A percentile compares a stretch with the other conserved stretches of the same genome.
These are phyloP conservation scores for Reticulitermes speratus DNA, from an alignment of 1,140 invertebrate genomes.

Conservation along the genomic window DNA sequence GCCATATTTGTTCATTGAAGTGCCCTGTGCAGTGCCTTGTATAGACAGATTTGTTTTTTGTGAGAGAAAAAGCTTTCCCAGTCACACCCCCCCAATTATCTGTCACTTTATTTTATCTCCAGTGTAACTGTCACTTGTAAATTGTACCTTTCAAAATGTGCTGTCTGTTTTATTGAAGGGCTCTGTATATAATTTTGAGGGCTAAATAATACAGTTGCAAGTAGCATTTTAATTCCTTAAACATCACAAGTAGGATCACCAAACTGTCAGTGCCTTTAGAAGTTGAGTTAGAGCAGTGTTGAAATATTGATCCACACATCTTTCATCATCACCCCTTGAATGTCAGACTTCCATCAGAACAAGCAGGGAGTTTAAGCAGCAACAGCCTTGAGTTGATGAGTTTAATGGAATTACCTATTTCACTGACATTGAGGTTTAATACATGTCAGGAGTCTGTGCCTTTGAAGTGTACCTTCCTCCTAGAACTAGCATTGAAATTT, in stretches of 20 bases:
- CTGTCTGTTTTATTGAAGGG: not conserved
- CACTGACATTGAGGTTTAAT: too few species aligned
- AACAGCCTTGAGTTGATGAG: too few species aligned
- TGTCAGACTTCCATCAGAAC: too few species aligned
- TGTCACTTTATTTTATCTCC: not conserved
- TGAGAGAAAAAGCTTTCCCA: not conserved
- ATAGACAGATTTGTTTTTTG: not conserved
- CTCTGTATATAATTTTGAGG: not conserved
- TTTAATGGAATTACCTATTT: too few species aligned
- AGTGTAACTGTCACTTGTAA: not conserved
- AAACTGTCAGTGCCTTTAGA: too few species aligned
- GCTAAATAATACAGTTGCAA: not conserved
- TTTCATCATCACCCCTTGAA: too few species aligned
- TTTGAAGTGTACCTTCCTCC: too few species aligned
- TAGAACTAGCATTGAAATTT: too few species aligned
- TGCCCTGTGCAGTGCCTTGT: not conserved
- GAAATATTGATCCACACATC: too few species aligned
- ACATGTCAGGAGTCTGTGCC: too few species aligned
- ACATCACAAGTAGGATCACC: not conserved
- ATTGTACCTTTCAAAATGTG: not conserved
- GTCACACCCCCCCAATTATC: not conserved
- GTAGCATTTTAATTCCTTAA: not conserved
- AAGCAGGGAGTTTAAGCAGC: too few species aligned
- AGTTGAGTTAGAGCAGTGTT: too few species aligned
- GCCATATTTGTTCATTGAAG: not conserved